These are phyloP conservation scores for Patagioenas fasciata DNA, from an alignment of 2,113 vertebrate species.

Conservation along the genomic window DNA sequence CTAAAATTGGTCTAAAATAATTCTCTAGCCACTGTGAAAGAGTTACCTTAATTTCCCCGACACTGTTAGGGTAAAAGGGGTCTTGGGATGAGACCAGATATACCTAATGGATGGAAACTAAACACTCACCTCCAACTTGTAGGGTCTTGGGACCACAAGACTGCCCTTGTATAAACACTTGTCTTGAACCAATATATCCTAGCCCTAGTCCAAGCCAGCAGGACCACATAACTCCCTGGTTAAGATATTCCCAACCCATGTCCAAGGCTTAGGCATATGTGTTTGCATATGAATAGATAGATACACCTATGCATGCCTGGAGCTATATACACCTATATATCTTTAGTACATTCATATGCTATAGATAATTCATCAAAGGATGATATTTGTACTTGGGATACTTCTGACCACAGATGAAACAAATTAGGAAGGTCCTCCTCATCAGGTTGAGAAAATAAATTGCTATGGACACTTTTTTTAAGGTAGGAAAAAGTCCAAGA, in stretches of 20 bases:
- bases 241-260: neutral
- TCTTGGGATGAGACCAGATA: neutral
- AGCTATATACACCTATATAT: neutral
- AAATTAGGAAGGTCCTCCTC: neutral
- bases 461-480: neutral
- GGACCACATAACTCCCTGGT: neutral
- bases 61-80: neutral
- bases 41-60: neutral
- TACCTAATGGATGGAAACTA: neutral
- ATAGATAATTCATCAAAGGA: neutral
- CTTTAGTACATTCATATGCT: neutral
- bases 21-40: neutral
- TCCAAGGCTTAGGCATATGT: neutral
- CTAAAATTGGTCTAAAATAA: neutral
- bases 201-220: neutral
- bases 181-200: neutral
- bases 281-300: neutral
- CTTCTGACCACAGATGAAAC: neutral
- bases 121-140: accelerated
- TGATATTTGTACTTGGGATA: neutral
- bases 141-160: neutral
- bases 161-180: neutral
- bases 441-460: neutral
- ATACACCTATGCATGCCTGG: neutral
- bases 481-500: neutral